A percentile compares a stretch with the other conserved stretches of the same genome.
phyloP scores from a whole-genome alignment of 2,797 vertebrate genomes.

The Enteromius argenteus region DNA sequence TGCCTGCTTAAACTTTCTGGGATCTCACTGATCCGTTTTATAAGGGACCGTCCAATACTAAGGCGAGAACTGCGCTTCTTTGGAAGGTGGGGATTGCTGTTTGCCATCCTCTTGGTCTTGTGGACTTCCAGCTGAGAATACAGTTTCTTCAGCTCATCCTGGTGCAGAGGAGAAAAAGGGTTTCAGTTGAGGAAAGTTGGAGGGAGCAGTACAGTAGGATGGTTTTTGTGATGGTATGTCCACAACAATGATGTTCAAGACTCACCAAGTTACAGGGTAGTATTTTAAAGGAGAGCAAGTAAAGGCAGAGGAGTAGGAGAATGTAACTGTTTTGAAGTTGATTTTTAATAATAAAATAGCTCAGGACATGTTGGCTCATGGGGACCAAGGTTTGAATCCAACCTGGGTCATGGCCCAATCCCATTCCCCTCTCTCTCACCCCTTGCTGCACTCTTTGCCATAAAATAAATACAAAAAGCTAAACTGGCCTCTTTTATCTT shows the following conservation, averaged over 20 bases:
- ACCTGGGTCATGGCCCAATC: neutral
- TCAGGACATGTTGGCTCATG: neutral
- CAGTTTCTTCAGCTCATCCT: slow-evolving; percentile 97
- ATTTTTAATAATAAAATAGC: neutral
- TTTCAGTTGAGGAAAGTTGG: slow-evolving; percentile 56
- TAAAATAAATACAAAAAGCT: neutral
- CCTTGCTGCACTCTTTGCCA: neutral
- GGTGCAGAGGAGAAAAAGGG: slow-evolving; percentile 42
- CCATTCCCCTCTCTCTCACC: neutral
- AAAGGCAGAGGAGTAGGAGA: neutral
- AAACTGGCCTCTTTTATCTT: neutral
- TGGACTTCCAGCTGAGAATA: slow-evolving; percentile 91
- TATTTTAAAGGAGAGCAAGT: slow-evolving; percentile 22
- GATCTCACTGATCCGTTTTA: slow-evolving; percentile 82
- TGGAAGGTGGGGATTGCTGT: slow-evolving; percentile 91
- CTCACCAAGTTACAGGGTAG: neutral
- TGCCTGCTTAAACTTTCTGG: slow-evolving; percentile 83
- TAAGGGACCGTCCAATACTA: slow-evolving; percentile 84
- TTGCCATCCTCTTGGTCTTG: slow-evolving; percentile 89
- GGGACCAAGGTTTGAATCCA: neutral
- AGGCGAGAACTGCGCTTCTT: slow-evolving; percentile 85
- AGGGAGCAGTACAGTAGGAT: slow-evolving; percentile 28
- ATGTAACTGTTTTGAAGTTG: neutral
- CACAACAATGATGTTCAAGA: slow-evolving; percentile 31
- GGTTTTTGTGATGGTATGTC: slow-evolving; percentile 6